Base-by-base conservation (phyloP, 2,797 vertebrate species). In the Alouatta caraya region DNA sequence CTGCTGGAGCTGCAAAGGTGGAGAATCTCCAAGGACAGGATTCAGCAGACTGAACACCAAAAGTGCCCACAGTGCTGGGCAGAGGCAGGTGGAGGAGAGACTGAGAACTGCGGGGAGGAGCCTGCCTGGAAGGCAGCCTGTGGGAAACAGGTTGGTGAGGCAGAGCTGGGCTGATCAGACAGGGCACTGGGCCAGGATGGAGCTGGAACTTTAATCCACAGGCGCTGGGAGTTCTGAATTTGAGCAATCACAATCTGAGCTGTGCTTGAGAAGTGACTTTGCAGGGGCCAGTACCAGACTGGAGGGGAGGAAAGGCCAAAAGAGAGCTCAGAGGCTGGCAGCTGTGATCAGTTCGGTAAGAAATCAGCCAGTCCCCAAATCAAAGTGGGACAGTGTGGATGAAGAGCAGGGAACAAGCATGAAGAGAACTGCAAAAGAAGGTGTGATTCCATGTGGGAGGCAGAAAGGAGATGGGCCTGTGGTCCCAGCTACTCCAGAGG, bases 61-160 rank as follows among this genome's bases (percentile, higher is more conserved):
- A 44, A 86, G 24, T 24, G 4, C 55, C 26, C n/a, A 75, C 2
- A 3, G 4, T 19, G 5, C 8, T 8, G 67, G 80, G 48, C 84
- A 82, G 48, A 22, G 61, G 39, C 10, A 39, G 39, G 48, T 13
- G 30, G 37, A n/a, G 75, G 52, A 42, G 64, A 24, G 76, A 48
- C 50, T 21, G 70, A 67, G 79, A 42, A 24, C 55, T 26, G 26
- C 44, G 48, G 48, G 78, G 48, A 30, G 17, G 8, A 15, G 28
- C 1, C 8, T n/a, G 39, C 48, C 57, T 42, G 52, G 64, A 7
- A 48, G 0, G 9, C 8, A n/a, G 61, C 19, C 6, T 0, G 24
- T 82, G 33, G 39, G 64, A 81, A 39, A 48, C 1, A 55, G 39
- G 37, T 0, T 28, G 8, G 17, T 3, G 42, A 89, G 85, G 57